These are phyloP conservation scores for Loriculus beryllinus DNA, from an alignment of 2,797 vertebrate species.

Conservation along the genomic window DNA sequence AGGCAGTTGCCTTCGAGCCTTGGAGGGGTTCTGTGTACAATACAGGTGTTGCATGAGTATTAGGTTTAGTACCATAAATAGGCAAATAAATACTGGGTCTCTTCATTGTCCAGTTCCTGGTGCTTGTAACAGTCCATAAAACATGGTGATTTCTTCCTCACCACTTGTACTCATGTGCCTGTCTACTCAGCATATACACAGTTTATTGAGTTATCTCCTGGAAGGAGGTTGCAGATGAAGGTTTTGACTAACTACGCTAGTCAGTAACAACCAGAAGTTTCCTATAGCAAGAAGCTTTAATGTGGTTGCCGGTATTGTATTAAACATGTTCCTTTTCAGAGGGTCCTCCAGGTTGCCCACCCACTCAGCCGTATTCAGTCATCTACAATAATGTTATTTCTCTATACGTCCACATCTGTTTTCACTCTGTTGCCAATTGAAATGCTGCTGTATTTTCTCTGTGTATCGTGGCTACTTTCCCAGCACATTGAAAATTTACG, in stretches of 20 bases:
- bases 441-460: slow-evolving; percentile 73
- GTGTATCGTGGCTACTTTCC: slow-evolving; percentile 78
- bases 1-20: neutral
- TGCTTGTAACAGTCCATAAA: neutral
- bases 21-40: neutral
- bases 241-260: neutral
- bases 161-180: neutral
- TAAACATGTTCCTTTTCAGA: slow-evolving; percentile 57
- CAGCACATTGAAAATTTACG: slow-evolving; percentile 73
- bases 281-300: slow-evolving; percentile 30
- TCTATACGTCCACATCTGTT: slow-evolving; percentile 74
- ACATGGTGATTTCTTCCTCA: neutral
- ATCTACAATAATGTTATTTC: slow-evolving; percentile 76
- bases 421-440: slow-evolving; percentile 75
- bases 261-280: slow-evolving; percentile 17
- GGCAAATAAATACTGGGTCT: neutral
- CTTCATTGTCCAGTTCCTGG: neutral
- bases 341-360: slow-evolving; percentile 71
- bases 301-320: slow-evolving; percentile 63
- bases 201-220: neutral
- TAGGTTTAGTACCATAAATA: neutral
- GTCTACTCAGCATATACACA: accelerated
- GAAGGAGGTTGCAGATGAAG: neutral
- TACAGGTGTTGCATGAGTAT: neutral
- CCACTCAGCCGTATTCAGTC: slow-evolving; percentile 73